These are phyloP conservation scores for Arizona elegans DNA, from an alignment of 2,113 vertebrate genomes.

Conservation along the genomic window DNA sequence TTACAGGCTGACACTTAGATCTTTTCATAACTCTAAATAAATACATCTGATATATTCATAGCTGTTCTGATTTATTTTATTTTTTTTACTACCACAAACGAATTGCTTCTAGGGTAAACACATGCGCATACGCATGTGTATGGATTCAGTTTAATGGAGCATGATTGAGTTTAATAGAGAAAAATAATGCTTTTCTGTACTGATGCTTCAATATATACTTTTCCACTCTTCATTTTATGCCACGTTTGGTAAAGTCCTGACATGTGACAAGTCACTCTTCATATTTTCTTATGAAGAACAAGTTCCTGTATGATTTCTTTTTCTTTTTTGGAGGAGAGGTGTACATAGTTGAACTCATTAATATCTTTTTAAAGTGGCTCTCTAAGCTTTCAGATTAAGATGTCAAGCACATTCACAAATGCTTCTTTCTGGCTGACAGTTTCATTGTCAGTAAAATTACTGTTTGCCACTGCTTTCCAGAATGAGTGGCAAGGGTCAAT, in stretches of 20 bases:
- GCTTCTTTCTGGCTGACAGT: constrained; percentile 20
- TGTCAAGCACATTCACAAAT: constrained; percentile 24
- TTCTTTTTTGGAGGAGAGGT: neutral
- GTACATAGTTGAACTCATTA: neutral
- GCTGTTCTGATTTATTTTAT: neutral
- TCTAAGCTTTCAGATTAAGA: constrained; percentile 27
- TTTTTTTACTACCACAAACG: neutral
- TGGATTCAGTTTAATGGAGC: constrained; percentile 16
- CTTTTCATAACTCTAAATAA: neutral
- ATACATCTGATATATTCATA: neutral
- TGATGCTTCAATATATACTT: neutral
- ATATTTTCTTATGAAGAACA: neutral
- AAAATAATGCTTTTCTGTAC: neutral
- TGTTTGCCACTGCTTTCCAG: constrained; percentile 32
- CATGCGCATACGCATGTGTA: neutral
- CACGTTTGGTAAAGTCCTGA: constrained; percentile 10
- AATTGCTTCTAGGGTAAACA: constrained; percentile 1
- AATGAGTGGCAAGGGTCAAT: constrained; percentile 38
- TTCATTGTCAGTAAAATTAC: constrained; percentile 49
- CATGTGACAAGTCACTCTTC: neutral
- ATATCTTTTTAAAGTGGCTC: constrained; percentile 8
- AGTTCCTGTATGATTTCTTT: constrained; percentile 14
- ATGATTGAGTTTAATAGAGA: neutral
- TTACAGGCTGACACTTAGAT: neutral
- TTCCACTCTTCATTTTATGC: neutral